Percentiles rank a stretch among this genome's conserved stretches.
These are phyloP conservation scores for Rallus limicola DNA, from an alignment of 2,113 vertebrate species.

Conservation along the genomic window DNA sequence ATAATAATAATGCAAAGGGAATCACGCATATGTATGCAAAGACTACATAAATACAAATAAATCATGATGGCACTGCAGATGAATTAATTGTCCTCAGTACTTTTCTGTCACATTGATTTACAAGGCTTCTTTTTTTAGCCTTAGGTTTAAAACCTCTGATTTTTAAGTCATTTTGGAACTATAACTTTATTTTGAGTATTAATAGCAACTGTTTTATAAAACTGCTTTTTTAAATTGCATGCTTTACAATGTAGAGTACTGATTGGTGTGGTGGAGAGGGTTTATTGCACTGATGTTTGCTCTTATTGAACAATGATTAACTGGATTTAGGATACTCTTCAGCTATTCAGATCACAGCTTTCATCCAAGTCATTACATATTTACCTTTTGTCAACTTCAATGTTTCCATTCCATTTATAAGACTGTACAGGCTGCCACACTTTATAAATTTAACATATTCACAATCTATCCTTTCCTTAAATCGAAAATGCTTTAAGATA, in stretches of 20 bases:
- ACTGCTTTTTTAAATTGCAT: neutral
- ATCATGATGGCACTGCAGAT: neutral
- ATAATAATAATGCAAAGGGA: neutral
- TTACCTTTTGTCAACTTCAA: constrained; percentile 38
- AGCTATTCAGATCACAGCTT: constrained; percentile 27
- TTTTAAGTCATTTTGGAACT: neutral
- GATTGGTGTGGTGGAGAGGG: neutral
- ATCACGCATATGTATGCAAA: neutral
- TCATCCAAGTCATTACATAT: constrained; percentile 7
- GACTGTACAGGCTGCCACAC: neutral
- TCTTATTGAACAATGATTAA: constrained; percentile 23
- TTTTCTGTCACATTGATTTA: constrained; percentile 32
- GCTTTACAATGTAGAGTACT: neutral
- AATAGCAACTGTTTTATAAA: neutral
- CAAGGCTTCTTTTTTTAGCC: neutral
- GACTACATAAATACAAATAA: neutral
- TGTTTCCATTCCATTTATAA: constrained; percentile 25
- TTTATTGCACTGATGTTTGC: constrained; percentile 2
- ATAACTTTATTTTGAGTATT: constrained; percentile 18
- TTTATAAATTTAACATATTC: neutral
- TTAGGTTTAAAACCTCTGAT: neutral
- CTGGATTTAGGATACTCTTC: neutral
- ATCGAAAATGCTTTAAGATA: neutral
- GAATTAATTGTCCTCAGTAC: neutral
- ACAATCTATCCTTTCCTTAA: neutral